Conservation (phyloP, 2,888 invertebrate species). For the Frankliniella intonsa region DNA sequence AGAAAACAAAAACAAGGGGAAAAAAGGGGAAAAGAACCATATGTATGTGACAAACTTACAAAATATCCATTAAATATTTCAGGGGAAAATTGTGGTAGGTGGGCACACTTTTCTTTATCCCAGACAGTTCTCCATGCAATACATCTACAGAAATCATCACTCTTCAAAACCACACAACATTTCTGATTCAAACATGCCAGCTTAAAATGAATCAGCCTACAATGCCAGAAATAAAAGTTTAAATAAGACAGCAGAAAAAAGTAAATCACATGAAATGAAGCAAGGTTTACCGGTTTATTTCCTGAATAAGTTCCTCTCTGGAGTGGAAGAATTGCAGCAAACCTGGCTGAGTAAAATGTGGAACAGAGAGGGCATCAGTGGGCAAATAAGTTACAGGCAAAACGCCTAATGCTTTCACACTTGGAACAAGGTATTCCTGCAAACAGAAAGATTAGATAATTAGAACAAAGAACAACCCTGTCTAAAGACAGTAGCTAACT, state of each 20-base stretch:
- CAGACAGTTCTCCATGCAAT: not conserved
- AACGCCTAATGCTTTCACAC: not conserved
- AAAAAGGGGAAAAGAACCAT: not conserved
- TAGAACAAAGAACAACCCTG: not conserved
- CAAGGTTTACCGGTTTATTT: not conserved
- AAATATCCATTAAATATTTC: not conserved
- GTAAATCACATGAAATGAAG: not conserved
- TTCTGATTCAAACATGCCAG: not conserved
- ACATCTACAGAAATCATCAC: not conserved
- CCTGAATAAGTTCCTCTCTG: not conserved
- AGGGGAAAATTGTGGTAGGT: not conserved
- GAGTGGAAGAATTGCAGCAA: not conserved
- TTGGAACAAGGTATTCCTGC: not conserved
- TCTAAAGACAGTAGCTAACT: too few species aligned
- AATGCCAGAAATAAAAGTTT: not conserved
- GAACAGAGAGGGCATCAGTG: not conserved
- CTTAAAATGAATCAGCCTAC: not conserved
- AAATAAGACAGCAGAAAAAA: not conserved
- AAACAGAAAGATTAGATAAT: not conserved
- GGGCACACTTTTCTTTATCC: not conserved
- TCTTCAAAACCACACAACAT: not conserved
- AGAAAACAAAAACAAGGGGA: not conserved
- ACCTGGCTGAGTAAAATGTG: not conserved
- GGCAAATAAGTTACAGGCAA: not conserved
- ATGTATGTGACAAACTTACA: not conserved